Conservation (phyloP, 2,888 invertebrate genomes). For the Odontomyia ornata region DNA sequence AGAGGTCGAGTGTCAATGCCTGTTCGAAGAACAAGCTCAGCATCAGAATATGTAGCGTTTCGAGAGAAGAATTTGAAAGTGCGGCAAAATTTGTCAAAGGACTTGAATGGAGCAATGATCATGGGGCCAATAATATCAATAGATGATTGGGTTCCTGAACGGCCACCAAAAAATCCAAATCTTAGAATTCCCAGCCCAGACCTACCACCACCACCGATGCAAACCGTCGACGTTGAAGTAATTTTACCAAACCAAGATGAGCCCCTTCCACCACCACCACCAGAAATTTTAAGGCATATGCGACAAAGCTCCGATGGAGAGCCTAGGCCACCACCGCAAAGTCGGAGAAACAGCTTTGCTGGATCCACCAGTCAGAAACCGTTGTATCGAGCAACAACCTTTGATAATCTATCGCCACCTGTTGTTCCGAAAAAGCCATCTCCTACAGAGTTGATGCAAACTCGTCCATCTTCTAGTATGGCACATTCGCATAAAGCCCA, state of each 20-base stretch:
- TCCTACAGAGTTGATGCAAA: constrained; percentile 57
- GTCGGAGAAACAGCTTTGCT: constrained; percentile 63
- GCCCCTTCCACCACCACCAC: constrained; percentile 64
- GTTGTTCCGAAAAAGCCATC: constrained; percentile 60
- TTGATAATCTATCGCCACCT: constrained; percentile 55
- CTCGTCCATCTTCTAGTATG: constrained; percentile 55
- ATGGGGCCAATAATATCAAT: constrained; percentile 71
- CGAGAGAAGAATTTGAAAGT: constrained; percentile 61
- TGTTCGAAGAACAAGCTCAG: constrained; percentile 70
- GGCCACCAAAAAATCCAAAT: constrained; percentile 80
- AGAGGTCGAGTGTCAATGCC: constrained; percentile 56
- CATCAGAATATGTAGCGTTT: constrained; percentile 71
- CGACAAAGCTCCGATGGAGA: constrained; percentile 51
- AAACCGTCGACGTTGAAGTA: constrained; percentile 57
- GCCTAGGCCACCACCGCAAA: constrained; percentile 59
- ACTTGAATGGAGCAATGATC: constrained; percentile 70
- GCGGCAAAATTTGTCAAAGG: constrained; percentile 55
- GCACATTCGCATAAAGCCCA: constrained; percentile 56
- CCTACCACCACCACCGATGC: constrained; percentile 61
- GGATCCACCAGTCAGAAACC: constrained; percentile 61
- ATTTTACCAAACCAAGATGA: constrained; percentile 58
- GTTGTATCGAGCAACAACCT: constrained; percentile 52
- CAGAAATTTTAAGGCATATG: constrained; percentile 59
- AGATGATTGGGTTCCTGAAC: constrained; percentile 76
- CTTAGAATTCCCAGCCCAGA: constrained; percentile 66